Evolutionary conservation across 64 coral and sea anemone genomes (phyloP), one percentile per base, ranked within the genome.

Genomic region (Montipora efflorescens): DNA sequence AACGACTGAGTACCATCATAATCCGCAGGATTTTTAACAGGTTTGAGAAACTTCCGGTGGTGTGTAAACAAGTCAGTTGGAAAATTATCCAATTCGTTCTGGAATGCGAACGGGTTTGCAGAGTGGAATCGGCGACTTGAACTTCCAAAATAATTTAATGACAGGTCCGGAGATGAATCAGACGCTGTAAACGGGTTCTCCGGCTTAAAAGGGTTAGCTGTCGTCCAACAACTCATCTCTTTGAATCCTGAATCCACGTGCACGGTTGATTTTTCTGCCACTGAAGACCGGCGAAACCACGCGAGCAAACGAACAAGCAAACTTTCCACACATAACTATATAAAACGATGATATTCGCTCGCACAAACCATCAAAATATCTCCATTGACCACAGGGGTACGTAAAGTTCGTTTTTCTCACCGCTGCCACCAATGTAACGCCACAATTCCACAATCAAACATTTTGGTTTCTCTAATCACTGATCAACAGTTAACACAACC

Each of bases 1-100:
- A 87, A 61, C 82, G 67, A 86, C 67, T 49, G 9, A 18, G 22
- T 68, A 49, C 82, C 82, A 86, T 84, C 82, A 72, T 86, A 86
- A 86, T 86, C 82, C 16, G 59, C 12, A 47, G 59, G 83, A 18
- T 18, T 71, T 71, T 87, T 87, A 28, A 71, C 57, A 70, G 83
- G 83, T 47, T 87, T 87, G 5, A 18, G 47, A 23, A 87, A 87
- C 83, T 87, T 68, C 23, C 7, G 62, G 47, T 19, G 83, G 12
- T 70, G 83, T n/a, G 64, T 49, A 70, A 74, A 87, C 83, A 70
- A 74, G 47, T 68, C 62, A 6, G 62, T 4, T 19, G 43, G 47
- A 68, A 45, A 15, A 72, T 47, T 67, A 72, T 74, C 69, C 10
- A 11, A 9, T 48, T 87, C 22, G 44, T 19, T 70, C 19, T 87